Evolutionary conservation across 2,797 vertebrate species (phyloP), one percentile per base, ranked within the genome.

Genomic region (Chaunax sp.): DNA sequence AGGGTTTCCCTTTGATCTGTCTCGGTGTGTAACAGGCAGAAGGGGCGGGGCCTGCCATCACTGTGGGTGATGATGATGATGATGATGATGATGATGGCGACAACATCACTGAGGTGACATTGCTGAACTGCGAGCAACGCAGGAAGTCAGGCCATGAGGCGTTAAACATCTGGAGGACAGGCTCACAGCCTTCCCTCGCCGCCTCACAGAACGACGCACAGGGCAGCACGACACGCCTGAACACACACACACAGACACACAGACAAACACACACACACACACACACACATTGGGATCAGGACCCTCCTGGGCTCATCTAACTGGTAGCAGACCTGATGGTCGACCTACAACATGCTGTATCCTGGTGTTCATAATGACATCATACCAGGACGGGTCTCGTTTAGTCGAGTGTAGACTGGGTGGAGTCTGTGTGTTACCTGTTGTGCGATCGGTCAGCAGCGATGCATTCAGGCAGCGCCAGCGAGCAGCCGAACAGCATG

Each of bases 131-230:
- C 5, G 96, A 97, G 81, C 97, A 99, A 61, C 93, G 94, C 64
- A 99, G 92, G 89, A 98, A 97, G 37, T 95, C 93, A 0, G 97
- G 97, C 97, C 97, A 99, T 46, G 96, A 95, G 72, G 95, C 92
- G 37, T 98, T 98, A 69, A 98, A 96, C 94, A 96, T 95, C 81
- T 93, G 94, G 40, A 99, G 92, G 35, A 98, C 93, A 1, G 96
- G 95, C 30, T 97, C 97, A 54, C 97, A 99, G 33, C 96, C 96
- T 75, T 96, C 93, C 70, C 94, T 94, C 20, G 97, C 96, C 16
- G 94, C 95, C 75, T 98, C 96, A 23, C 97, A 99, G 89, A 98
- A 99, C 0, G 94, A 95, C 28, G 90, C 86, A 26, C 97, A 99
- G 4, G 97, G 97, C 56, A 96, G 86, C 46, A 96, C 89, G 5